Percentiles rank a stretch among this genome's conserved stretches.
These are phyloP conservation scores for Hoplias malabaricus DNA, from an alignment of 2,113 vertebrate species.

Conservation along the genomic window DNA sequence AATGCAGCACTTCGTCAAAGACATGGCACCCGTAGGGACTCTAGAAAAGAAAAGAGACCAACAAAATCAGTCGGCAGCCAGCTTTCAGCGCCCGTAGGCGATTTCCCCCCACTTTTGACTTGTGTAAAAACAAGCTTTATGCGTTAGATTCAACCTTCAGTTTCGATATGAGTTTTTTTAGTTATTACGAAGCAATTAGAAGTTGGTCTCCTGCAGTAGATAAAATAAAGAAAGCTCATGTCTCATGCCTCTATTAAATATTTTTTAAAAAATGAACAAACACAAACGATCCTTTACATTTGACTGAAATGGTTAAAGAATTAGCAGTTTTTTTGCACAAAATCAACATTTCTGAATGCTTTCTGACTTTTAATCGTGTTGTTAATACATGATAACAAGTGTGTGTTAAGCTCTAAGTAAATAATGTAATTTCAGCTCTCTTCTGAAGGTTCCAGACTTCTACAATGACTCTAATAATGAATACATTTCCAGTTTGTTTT, in stretches of 20 bases:
- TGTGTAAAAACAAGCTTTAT: not conserved
- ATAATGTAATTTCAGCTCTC: too few relatives aligned
- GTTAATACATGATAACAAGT: too few relatives aligned
- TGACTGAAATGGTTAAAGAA: too few relatives aligned
- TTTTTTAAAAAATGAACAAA: not conserved
- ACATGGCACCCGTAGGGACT: slow-evolving; percentile 83
- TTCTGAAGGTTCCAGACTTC: too few relatives aligned
- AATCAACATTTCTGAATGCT: not conserved
- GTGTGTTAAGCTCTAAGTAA: too few relatives aligned
- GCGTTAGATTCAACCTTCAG: not conserved
- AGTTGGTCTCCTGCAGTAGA: slow-evolving; percentile 67
- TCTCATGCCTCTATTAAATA: not conserved
- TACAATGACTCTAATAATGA: too few relatives aligned
- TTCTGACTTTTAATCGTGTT: too few relatives aligned
- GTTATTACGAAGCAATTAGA: not conserved
- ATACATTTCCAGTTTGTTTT: not conserved
- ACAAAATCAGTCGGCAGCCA: too few relatives aligned
- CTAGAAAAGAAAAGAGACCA: slow-evolving; percentile 58
- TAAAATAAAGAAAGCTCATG: not conserved
- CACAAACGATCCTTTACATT: too few relatives aligned
- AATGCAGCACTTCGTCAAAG: slow-evolving; percentile 81
- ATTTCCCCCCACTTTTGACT: not conserved
- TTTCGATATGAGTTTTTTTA: slow-evolving; percentile 40
- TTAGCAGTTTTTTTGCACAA: not conserved
- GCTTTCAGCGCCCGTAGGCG: not conserved